Evolutionary conservation across 2,113 vertebrate species (phyloP).

Genomic region (Tichodroma muraria): DNA sequence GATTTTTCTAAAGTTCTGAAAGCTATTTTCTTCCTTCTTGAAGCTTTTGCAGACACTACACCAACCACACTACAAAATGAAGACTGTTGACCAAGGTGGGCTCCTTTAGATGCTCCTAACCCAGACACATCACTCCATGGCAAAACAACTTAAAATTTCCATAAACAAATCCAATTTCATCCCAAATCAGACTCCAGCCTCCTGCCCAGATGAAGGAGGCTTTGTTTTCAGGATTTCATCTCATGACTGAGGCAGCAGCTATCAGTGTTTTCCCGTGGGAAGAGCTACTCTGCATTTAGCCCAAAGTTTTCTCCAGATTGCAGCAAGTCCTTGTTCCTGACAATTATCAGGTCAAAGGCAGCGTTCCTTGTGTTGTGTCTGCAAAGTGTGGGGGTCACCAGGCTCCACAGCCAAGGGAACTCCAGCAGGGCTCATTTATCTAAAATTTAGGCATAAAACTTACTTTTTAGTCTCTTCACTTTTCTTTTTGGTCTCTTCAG

Average conservation of each 20-base stretch:
- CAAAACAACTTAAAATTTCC: neutral
- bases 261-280: neutral
- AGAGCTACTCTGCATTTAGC: neutral
- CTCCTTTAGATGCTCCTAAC: neutral
- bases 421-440: neutral
- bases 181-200: neutral
- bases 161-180: neutral
- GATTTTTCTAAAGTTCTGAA: neutral
- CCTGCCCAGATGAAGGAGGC: neutral
- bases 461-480: slow-evolving; percentile 60
- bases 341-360: neutral
- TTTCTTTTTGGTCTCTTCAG: slow-evolving; percentile 38
- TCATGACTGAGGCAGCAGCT: neutral
- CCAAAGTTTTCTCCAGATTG: neutral
- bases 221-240: neutral
- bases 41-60: neutral
- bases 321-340: neutral
- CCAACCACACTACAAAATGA: neutral
- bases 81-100: neutral
- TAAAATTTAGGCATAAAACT: neutral
- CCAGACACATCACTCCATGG: neutral
- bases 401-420: neutral
- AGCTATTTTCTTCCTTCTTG: neutral
- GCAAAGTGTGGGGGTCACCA: neutral
- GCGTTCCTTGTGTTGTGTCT: neutral